Base-by-base conservation (phyloP, 2,113 vertebrate species). In the Ammospiza caudacuta region DNA sequence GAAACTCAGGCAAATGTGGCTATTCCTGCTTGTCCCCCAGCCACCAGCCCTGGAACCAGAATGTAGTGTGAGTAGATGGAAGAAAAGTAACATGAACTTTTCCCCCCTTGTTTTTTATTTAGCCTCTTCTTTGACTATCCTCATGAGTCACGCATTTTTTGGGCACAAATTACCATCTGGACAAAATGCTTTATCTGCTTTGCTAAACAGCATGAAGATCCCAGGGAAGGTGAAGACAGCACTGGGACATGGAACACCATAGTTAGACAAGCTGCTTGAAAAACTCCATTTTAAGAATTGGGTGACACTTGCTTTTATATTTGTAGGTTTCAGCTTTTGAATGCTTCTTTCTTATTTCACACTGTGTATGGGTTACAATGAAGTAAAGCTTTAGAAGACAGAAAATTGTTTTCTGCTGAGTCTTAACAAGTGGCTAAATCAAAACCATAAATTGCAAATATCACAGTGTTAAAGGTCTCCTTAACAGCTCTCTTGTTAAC, bases 51-150 rank as follows among this genome's bases (percentile, higher is more conserved):
- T 2, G 1, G n/a, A 89, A 81, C 9, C 1, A 5, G 29, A 79
- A 46, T 29, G n/a, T 37, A 11, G 8, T 7, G 6, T 52, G 44
- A 68, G 37, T 2, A 78, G 24, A 11, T 39, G 25, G 22, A 89
- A 75, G 52, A 72, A 81, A 55, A 78, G 24, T 13, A n/a, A 24
- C 10, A 19, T 2, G 4, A 73, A 41, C 19, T 70, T 70, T 22
- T 1, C 0, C 3, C 9, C 4, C 3, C 9, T 31, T 39, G 51
- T 52, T 66, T 52, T n/a, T 35, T 25, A 8, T 54, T 78, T 61
- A 74, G 15, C 27, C 23, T 79, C 8, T 25, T 47, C 57, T 90
- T 80, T 89, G 35, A 25, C 25, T 80, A 15, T 41, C 21, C 20
- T 43, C 52, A 61, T 47, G 35, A 43, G 35, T 46, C 10, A 17